phyloP scores from a whole-genome alignment of 1,140 invertebrate genomes.

The Pygmarrhopalites habei region DNA sequence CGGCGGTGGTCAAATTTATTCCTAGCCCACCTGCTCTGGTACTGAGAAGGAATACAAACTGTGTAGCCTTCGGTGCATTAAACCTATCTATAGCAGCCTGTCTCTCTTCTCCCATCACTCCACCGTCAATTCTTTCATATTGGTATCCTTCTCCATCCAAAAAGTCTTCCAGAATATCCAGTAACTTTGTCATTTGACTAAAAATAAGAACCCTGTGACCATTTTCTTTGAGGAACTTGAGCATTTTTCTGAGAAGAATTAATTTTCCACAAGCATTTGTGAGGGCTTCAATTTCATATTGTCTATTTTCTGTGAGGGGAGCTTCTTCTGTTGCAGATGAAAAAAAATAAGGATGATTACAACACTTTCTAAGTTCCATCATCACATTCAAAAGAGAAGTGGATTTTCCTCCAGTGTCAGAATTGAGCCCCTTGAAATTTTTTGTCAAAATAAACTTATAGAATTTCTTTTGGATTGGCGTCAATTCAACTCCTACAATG shows the following conservation, averaged over 20 bases:
- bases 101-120: slow-evolving; percentile 84
- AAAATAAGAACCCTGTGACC: too few relatives aligned
- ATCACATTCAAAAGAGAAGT: slow-evolving; percentile 97
- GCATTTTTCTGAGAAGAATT: slow-evolving; percentile 88
- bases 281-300: slow-evolving; percentile 73
- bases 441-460: slow-evolving; percentile 98
- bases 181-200: slow-evolving; percentile 99
- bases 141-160: slow-evolving; percentile 95
- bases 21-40: slow-evolving; percentile 96
- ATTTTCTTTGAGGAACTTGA: slow-evolving; percentile 77
- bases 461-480: slow-evolving; percentile 98
- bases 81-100: slow-evolving; percentile 96
- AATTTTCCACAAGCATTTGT: slow-evolving; percentile 97
- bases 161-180: slow-evolving; percentile 98
- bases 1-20: slow-evolving; percentile 98
- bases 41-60: slow-evolving; percentile 95
- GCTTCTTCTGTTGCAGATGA: slow-evolving; percentile 90
- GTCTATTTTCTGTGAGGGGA: slow-evolving; percentile 53
- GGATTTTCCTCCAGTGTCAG: slow-evolving; percentile 23
- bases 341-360: too few relatives aligned
- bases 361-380: too few relatives aligned
- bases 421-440: slow-evolving; percentile 96
- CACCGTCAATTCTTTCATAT: slow-evolving; percentile 97
- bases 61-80: slow-evolving; percentile 66
- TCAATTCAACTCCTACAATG: slow-evolving; percentile 95